A percentile compares a stretch with the other conserved stretches of the same genome.
Conservation (phyloP, 1,140 invertebrate species). For the Heliothis subflexa region DNA sequence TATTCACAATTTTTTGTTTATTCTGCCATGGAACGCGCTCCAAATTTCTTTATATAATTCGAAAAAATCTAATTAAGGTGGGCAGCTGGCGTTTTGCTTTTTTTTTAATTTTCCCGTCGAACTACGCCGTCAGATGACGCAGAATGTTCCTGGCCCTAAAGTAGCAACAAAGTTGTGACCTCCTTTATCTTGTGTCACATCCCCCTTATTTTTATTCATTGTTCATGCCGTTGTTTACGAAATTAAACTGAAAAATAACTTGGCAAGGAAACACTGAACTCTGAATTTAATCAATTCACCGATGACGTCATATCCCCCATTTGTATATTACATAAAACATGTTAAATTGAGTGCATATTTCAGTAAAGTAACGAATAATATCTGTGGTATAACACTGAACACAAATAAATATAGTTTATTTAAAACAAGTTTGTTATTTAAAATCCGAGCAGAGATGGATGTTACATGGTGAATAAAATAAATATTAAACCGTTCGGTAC, state of each 20-base stretch:
- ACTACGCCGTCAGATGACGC: constrained; percentile 78
- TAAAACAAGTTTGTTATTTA: constrained; percentile 63
- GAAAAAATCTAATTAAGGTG: constrained; percentile 82
- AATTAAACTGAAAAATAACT: constrained; percentile 42
- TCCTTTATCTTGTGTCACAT: constrained; percentile 59
- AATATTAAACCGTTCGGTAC: constrained; percentile 66
- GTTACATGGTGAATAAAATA: constrained; percentile 68
- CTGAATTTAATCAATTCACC: constrained; percentile 16
- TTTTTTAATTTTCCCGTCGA: constrained; percentile 80
- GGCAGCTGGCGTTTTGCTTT: constrained; percentile 75
- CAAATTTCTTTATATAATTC: constrained; percentile 67
- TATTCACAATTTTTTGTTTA: constrained; percentile 49
- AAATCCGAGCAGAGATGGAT: constrained; percentile 69
- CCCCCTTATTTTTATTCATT: constrained; percentile 53
- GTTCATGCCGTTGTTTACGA: constrained; percentile 31
- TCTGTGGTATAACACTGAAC: constrained; percentile 21
- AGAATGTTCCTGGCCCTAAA: constrained; percentile 66
- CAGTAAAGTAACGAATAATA: constrained; percentile 19
- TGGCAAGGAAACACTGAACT: neutral
- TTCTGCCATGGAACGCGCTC: constrained; percentile 34
- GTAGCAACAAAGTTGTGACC: constrained; percentile 65
- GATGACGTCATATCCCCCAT: constrained; percentile 12
- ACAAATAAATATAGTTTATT: constrained; percentile 44
- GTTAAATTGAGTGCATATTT: constrained; percentile 6
- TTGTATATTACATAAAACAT: neutral